A percentile compares a stretch with the other conserved stretches of the same genome.
phyloP scores from a whole-genome alignment of 2,113 vertebrate species.

The Pygoscelis antarcticus region DNA sequence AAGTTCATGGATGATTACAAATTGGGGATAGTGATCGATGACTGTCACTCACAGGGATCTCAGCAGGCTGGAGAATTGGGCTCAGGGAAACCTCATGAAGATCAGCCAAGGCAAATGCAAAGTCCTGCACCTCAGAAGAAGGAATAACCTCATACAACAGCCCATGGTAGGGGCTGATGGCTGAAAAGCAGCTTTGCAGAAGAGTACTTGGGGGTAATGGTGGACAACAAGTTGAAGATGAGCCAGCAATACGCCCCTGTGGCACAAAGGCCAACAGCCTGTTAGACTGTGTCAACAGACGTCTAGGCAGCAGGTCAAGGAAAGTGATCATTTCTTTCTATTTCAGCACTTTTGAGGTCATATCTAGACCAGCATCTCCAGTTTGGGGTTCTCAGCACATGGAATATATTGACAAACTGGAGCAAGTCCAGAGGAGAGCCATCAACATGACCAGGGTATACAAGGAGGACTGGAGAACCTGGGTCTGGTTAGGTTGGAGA shows the following conservation, averaged over 20 bases:
- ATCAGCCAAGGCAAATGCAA: background rate
- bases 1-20: background rate
- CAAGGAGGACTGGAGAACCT: background rate
- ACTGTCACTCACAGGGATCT: background rate
- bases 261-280: background rate
- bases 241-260: background rate
- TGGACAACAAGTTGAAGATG: background rate
- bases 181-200: background rate
- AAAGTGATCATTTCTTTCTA: background rate
- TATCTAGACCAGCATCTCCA: background rate
- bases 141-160: background rate
- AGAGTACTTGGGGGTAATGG: background rate
- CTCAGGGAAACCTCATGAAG: background rate
- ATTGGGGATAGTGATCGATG: background rate
- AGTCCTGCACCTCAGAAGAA: background rate
- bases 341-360: background rate
- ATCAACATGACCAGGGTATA: background rate
- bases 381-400: background rate
- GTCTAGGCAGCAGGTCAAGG: background rate
- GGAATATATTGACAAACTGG: background rate
- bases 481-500: background rate
- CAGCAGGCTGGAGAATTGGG: background rate
- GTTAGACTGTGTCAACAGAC: background rate
- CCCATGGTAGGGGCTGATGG: background rate
- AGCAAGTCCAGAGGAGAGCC: background rate